These are phyloP conservation scores for Automeris io DNA, from an alignment of 2,888 invertebrate species.

Conservation along the genomic window DNA sequence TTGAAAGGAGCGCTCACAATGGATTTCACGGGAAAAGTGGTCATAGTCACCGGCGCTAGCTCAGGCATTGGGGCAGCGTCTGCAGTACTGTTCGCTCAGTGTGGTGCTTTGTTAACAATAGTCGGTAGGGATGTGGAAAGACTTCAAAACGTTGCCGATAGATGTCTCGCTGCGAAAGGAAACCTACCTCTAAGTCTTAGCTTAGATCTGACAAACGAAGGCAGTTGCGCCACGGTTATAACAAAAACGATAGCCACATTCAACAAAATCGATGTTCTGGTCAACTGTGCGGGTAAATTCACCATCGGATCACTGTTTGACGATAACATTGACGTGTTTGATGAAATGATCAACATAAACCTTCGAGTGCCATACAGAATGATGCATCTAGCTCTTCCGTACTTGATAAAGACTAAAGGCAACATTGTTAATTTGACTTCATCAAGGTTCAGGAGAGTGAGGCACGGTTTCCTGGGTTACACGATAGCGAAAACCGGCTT, in stretches of 20 bases:
- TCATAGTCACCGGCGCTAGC: conserved; percentile 50
- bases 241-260: conserved; percentile 80
- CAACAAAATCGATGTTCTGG: conserved; percentile 82
- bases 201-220: conserved; percentile 79
- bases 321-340: conserved; percentile 86
- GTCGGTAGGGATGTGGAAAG: conserved; percentile 44
- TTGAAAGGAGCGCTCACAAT: conserved; percentile 20
- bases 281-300: conserved; percentile 88
- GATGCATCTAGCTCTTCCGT: conserved; percentile 87
- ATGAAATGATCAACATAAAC: conserved; percentile 88
- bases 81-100: conserved; percentile 37
- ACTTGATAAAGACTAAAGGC: conserved; percentile 85
- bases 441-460: conserved; percentile 79
- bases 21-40: conserved; percentile 48
- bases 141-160: conserved; percentile 28
- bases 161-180: conserved; percentile 29
- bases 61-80: conserved; percentile 51
- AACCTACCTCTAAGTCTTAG: conserved; percentile 46
- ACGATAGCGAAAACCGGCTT: conserved; percentile 33
- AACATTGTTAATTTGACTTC: conserved; percentile 93
- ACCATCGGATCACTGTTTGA: conserved; percentile 85
- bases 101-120: conserved; percentile 39
- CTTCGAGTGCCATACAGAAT: conserved; percentile 84
- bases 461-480: conserved; percentile 37
- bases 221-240: conserved; percentile 79